These are phyloP conservation scores for Calycopis cecrops DNA, from an alignment of 1,140 invertebrate species.

Conservation along the genomic window DNA sequence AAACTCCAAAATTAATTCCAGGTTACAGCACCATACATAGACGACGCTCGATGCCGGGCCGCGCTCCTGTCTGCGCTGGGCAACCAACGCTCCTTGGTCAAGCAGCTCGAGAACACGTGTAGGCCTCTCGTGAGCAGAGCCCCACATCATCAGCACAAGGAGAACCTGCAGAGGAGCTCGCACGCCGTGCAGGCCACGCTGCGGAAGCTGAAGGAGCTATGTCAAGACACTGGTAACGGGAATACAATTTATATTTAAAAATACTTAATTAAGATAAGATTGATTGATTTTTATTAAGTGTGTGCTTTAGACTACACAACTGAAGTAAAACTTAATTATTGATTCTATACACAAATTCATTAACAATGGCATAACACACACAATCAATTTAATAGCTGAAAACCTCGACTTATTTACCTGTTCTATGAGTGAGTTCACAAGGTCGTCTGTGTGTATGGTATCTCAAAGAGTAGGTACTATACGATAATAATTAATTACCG, in stretches of 20 bases:
- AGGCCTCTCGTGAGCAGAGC: not conserved
- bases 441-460: no score
- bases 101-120: not conserved
- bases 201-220: not conserved
- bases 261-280: not conserved
- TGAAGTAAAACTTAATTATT: no score
- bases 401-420: no score
- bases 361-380: no score
- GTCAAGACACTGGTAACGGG: not conserved
- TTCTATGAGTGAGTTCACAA: no score
- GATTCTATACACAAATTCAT: no score
- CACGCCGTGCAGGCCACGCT: not conserved
- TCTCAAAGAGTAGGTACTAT: no score
- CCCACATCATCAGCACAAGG: not conserved
- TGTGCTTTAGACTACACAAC: no score
- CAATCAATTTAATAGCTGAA: no score
- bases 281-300: no score
- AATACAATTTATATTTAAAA: not conserved
- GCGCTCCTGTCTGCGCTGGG: constrained; percentile 19
- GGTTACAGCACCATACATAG: constrained; percentile 22
- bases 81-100: constrained; percentile 1
- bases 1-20: constrained; percentile 1
- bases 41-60: constrained; percentile 16
- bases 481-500: no score
- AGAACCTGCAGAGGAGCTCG: not conserved